Base-by-base conservation (phyloP, 2,113 vertebrate species). In the Silurus meridionalis region DNA sequence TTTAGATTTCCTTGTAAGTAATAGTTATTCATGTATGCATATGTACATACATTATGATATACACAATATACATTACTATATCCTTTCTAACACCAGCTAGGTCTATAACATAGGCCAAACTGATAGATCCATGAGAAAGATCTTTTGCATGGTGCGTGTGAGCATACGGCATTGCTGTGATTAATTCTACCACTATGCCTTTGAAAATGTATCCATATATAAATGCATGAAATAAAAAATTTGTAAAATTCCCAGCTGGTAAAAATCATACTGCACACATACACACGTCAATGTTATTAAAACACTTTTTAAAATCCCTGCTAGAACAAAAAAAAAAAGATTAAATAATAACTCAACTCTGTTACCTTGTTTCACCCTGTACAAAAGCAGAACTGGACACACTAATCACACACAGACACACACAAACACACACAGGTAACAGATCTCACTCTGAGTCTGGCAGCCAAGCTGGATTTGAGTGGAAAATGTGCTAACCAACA, bases 401-500 rank as follows among this genome's bases (percentile, higher is more conserved):
- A 60, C 28, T 21, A 80, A 60, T 15, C 75, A 14, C 21, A 55
- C 17, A 50, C 6, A 55, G 50, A 75, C 50, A 77, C 74, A 74
- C 71, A 74, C 71, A 50, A 3, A 74, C 17, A 72, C 37, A 74
- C 1, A 23, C 1, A 48, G 57, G 78, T 80, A 52, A 82, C 61
- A 81, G 23, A 64, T 81, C 37, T 81, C 66, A 60, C 37, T 13
- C 48, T 15, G 80, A 53, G 61, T 82, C 8, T 82, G 80, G 61
- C 80, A 66, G 61, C 61, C 37, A 66, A 15, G 7, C 25, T 66
- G 80, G 80, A 82, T 66, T 8, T 52, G 80, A 25, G 60, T 82
- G 11, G 17, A 83, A 52, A 67, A 85, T 79, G 66, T 64, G 48
- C 74, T 66, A 85, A 85, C 74, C 72, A 85, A 79, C 83, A 85